Evolutionary conservation across 2,888 invertebrate species (phyloP).

Genomic region (Coleophora deauratella): DNA sequence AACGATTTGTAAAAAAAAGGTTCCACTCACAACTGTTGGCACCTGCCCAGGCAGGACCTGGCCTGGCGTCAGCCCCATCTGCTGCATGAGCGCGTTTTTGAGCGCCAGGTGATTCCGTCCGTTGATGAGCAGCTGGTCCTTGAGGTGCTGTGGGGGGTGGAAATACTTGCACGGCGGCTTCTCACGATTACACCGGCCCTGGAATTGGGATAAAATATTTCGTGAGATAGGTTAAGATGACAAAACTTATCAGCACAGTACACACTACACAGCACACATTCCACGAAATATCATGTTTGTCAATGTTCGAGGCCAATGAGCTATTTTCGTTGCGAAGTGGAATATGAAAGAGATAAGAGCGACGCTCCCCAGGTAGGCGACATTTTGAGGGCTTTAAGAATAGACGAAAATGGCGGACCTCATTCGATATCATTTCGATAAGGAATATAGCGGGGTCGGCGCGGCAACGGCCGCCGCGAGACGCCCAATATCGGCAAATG

Average conservation of each 20-base stretch:
- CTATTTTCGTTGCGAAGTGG: slow-evolving; percentile 24
- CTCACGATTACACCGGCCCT: slow-evolving; percentile 99
- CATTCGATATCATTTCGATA: slow-evolving; percentile 56
- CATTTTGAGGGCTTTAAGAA: slow-evolving; percentile 35
- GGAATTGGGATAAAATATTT: slow-evolving; percentile 33
- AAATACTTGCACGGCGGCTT: slow-evolving; percentile 99
- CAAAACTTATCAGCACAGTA: not conserved
- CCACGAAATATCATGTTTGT: slow-evolving; percentile 12
- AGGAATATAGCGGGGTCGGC: slow-evolving; percentile 44
- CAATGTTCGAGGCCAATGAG: slow-evolving; percentile 16
- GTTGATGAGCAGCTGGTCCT: slow-evolving; percentile 99
- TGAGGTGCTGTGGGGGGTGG: slow-evolving; percentile 99
- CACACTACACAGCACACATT: not conserved
- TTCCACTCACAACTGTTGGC: slow-evolving; percentile 88
- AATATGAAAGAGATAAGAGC: slow-evolving; percentile 40
- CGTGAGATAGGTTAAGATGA: not conserved
- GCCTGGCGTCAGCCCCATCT: slow-evolving; percentile 94
- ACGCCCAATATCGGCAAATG: slow-evolving; percentile 46
- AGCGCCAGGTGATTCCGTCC: slow-evolving; percentile 99
- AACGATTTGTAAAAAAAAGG: slow-evolving; percentile 8
- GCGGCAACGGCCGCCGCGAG: slow-evolving; percentile 34
- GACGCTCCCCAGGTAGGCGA: slow-evolving; percentile 32
- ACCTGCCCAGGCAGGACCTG: slow-evolving; percentile 96
- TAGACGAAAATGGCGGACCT: slow-evolving; percentile 49
- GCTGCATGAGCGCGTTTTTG: slow-evolving; percentile 98